Percentiles rank a stretch among this genome's conserved stretches.
phyloP scores from a whole-genome alignment of 2,113 vertebrate genomes.

The Daubentonia madagascariensis region DNA sequence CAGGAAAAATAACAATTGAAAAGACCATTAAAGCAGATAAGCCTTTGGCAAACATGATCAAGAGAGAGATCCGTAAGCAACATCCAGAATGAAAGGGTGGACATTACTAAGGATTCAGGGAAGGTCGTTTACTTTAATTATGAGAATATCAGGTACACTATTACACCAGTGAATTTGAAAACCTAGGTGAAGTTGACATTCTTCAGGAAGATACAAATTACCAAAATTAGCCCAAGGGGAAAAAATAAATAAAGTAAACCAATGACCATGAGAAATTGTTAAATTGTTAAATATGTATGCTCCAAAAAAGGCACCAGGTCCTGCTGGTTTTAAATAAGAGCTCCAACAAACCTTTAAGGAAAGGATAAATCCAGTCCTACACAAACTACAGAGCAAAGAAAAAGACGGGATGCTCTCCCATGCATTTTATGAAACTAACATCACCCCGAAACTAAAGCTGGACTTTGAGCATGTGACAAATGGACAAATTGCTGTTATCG shows the following conservation, averaged over 20 bases:
- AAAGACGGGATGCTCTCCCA: not conserved
- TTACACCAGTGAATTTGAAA: not conserved
- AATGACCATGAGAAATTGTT: not conserved
- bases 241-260: not conserved
- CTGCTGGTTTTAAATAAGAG: not conserved
- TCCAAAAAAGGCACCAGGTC: not conserved
- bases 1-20: not conserved
- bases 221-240: not conserved
- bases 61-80: not conserved
- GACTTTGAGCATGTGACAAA: not conserved
- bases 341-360: too few species aligned
- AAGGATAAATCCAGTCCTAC: not conserved
- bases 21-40: not conserved
- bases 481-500: rapidly evolving
- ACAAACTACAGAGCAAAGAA: not conserved
- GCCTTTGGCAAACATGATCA: not conserved
- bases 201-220: not conserved
- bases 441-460: not conserved
- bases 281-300: not conserved
- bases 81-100: not conserved
- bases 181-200: not conserved
- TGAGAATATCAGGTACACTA: not conserved
- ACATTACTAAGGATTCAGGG: not conserved
- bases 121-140: not conserved
- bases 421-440: not conserved